Evolutionary conservation across 2,113 vertebrate genomes (phyloP), one percentile per base, ranked within the genome.

Genomic region (Laterallus jamaicensis): DNA sequence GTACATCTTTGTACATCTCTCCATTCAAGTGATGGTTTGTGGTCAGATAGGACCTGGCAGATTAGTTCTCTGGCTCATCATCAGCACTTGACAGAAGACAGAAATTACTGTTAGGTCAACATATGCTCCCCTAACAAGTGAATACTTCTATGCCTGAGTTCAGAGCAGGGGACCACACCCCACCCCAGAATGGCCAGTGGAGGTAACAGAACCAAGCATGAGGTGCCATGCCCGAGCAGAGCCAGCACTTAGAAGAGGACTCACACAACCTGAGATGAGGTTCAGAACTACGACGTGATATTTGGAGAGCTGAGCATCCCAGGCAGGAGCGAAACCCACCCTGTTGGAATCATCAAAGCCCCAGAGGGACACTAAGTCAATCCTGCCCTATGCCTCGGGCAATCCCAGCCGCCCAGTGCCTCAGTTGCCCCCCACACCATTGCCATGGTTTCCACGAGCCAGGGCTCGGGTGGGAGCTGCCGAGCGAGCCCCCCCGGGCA

Each of bases 21-120:
- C 25, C 44, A 2, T 7, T 7, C 56, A 20, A 58, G 14, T 28
- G 26, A 5, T 2, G 17, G 6, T 2, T 5, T 4, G 47, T 1
- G 22, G 2, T 60, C 1, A 4, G 44, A 19, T 47, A 39, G 0
- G 19, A 54, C 13, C 13, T 0, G 0, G 12, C 39, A 42, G 11
- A 49, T 49, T 29, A 16, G 59, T 58, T 42, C 44, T 60, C 39
- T 19, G 25, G 11, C 40, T 66, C 39, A 54, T 54, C n/a, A n/a
- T 13, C 39, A 12, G 58, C 3, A 26, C n/a, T 62, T 42, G n/a
- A 32, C 0, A 50, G 60, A 28, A 87, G 40, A 31, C 24, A 63
- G 77, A 50, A 82, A 63, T 11, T 0, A 28, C 40, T 19, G 4
- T n/a, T 7, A 79, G 8, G 28, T 24, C n/a, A 82, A 4, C 42